Conservation (phyloP, 2,797 vertebrate genomes). For the Limosa lapponica region DNA sequence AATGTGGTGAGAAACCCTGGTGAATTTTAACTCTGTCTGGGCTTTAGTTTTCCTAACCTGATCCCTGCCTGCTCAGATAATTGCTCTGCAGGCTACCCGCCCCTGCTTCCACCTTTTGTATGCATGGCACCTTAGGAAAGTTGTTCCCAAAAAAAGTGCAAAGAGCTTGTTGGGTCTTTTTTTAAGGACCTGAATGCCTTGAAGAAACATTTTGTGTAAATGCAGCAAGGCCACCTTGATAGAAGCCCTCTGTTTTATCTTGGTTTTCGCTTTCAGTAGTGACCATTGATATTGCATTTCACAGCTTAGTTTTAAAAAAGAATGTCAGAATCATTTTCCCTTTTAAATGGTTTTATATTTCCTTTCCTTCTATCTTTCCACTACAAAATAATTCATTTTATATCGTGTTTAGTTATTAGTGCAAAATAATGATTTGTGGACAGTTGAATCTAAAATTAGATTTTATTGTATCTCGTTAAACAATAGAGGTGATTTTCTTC, state of each 20-base stretch:
- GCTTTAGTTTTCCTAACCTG: no score
- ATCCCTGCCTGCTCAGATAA: no score
- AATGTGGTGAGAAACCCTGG: no score
- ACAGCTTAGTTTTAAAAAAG: neutral
- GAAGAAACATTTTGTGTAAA: neutral
- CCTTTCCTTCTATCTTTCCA: neutral
- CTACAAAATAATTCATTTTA: neutral
- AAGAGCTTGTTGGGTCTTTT: neutral
- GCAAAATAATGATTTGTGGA: neutral
- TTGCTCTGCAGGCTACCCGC: no score
- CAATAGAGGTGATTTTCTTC: neutral
- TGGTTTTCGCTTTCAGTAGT: neutral
- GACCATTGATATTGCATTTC: neutral
- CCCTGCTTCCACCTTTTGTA: no score
- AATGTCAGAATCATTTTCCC: neutral
- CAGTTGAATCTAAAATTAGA: neutral
- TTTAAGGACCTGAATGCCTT: neutral
- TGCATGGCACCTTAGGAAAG: neutral
- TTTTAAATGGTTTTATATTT: neutral
- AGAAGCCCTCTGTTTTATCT: neutral
- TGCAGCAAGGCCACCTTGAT: accelerated
- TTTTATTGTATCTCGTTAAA: neutral
- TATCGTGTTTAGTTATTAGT: neutral
- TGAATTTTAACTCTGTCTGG: no score
- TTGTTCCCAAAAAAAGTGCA: neutral